A percentile compares a stretch with the other conserved stretches of the same genome.
These are phyloP conservation scores for Chionis minor DNA, from an alignment of 2,113 vertebrate genomes.

Conservation along the genomic window DNA sequence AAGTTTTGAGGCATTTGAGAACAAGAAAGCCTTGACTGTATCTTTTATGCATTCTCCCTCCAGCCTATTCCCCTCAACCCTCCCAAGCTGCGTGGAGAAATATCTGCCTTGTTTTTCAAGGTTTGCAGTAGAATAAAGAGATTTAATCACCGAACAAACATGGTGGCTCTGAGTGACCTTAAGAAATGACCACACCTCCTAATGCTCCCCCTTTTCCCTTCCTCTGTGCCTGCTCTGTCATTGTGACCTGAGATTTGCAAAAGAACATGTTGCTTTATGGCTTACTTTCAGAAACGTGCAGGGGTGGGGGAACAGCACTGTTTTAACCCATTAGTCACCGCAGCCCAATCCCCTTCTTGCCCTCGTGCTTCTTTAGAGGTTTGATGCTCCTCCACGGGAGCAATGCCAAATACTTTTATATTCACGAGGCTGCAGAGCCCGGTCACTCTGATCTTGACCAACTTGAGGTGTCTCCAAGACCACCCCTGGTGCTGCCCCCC, in stretches of 20 bases:
- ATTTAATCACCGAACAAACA: not conserved
- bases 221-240: not conserved
- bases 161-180: not conserved
- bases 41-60: not conserved
- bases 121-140: not conserved
- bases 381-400: fast-evolving
- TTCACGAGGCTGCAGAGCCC: not conserved
- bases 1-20: not conserved
- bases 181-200: not conserved
- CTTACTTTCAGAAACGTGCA: not conserved
- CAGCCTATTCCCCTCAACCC: not conserved
- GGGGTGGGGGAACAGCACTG: not conserved
- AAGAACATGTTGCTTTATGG: not conserved
- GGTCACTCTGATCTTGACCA: not conserved
- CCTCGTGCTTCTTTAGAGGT: not conserved
- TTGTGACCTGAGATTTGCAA: not conserved
- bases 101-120: not conserved
- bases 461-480: not conserved
- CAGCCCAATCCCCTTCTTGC: not conserved
- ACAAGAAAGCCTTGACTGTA: not conserved
- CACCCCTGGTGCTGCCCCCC: not conserved
- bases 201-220: not conserved
- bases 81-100: not conserved
- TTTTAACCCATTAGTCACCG: not conserved
- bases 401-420: not conserved